Base-by-base conservation (phyloP, 2,797 vertebrate species). In the Eospalax fontanierii region DNA sequence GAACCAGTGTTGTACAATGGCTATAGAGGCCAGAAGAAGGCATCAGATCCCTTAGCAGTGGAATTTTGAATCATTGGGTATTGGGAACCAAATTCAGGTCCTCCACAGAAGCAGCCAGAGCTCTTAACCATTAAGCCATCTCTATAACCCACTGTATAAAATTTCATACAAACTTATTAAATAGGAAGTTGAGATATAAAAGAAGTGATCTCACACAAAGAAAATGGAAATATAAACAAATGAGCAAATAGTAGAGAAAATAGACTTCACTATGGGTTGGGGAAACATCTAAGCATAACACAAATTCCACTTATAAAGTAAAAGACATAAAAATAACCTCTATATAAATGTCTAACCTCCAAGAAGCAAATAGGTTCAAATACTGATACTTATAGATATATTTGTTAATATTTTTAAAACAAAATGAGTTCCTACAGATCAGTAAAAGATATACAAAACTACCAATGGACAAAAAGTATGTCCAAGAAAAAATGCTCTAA, bases 361-460 rank as follows among this genome's bases (percentile, higher is more conserved):
- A 59, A 86, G 87, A 85, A 68, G 50, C 43, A 92, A 86, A 94
- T 33, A 81, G 28, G 57, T 35, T 65, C 50, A 87, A 76, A 92
- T 16, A 76, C 35, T 61, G 22, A 59, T 16, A 28, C 26, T n/a
- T 28, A 19, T 43, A 89, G 2, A 71, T 2, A 80, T 18, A 50
- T 21, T 26, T 61, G 80, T 22, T 85, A 82, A 50, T 50, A 50
- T 50, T 50, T 50, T 6, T 50, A 50, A 50, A 91, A 33, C 11
- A 50, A 50, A 91, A 33, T 87, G 78, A 95, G 74, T 88, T 85
- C 24, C 46, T 86, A 78, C 16, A 90, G 94, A 63, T 86, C 33
- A 93, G 4, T 89, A 93, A 92, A 78, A 93, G 70, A 87, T 12
- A 84, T 33, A n/a, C 30, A 50, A 92, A 95, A 94, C 24, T n/a